These are phyloP conservation scores for Lamprotornis superbus DNA, from an alignment of 2,113 vertebrate genomes.

Conservation along the genomic window DNA sequence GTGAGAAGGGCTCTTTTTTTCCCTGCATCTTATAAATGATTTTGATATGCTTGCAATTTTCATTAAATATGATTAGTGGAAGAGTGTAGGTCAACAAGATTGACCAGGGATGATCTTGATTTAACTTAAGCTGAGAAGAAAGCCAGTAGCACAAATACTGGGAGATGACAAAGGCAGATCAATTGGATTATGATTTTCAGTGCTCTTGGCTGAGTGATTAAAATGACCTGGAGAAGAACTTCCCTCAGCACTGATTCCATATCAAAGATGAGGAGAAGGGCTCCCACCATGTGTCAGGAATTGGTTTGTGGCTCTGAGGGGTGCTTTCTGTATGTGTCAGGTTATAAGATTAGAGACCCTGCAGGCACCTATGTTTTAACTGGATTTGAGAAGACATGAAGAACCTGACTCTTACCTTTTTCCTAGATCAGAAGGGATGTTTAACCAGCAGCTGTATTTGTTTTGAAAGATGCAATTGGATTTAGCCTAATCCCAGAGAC, in stretches of 20 bases:
- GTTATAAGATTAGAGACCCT: neutral
- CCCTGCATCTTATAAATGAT: neutral
- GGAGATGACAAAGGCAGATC: neutral
- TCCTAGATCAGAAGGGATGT: neutral
- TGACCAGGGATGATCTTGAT: slow-evolving; percentile 3
- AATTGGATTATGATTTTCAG: neutral
- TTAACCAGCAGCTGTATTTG: slow-evolving; percentile 52
- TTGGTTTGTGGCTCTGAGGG: neutral
- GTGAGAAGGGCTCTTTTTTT: neutral
- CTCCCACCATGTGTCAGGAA: neutral
- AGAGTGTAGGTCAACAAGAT: neutral
- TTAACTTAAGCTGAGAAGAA: neutral
- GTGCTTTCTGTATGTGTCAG: neutral
- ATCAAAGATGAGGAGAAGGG: neutral
- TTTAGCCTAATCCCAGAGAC: slow-evolving; percentile 22
- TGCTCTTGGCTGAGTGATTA: neutral
- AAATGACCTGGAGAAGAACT: slow-evolving; percentile 26
- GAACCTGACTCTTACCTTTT: neutral
- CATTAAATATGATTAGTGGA: slow-evolving; percentile 9
- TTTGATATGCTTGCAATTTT: neutral
- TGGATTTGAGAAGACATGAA: neutral
- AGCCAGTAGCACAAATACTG: neutral
- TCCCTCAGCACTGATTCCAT: neutral
- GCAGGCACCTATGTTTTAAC: slow-evolving; percentile 3
- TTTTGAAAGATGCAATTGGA: slow-evolving; percentile 50